A percentile compares a stretch with the other conserved stretches of the same genome.
Conservation (phyloP, 1,140 invertebrate genomes). For the Cataglyphis hispanica region DNA sequence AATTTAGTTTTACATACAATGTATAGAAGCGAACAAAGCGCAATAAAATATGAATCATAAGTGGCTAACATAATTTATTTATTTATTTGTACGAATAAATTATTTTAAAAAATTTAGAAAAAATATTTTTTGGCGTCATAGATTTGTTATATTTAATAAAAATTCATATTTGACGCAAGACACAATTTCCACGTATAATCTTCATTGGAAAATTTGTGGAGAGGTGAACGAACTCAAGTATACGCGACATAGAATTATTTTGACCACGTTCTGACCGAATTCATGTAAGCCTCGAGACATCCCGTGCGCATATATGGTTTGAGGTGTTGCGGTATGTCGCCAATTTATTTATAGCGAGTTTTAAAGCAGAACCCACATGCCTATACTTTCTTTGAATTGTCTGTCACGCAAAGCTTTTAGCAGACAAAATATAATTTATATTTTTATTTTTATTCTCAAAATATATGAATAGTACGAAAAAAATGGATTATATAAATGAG, state of each 20-base stretch:
- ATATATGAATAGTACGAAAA: not conserved
- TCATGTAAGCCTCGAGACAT: constrained; percentile 74
- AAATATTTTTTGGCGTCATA: not conserved
- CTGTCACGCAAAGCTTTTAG: not conserved
- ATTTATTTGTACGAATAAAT: not conserved
- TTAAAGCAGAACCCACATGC: constrained; percentile 55
- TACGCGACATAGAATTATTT: constrained; percentile 81
- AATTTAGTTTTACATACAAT: not conserved
- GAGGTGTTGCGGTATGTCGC: constrained; percentile 22
- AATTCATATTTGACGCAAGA: not conserved
- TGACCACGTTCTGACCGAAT: constrained; percentile 78
- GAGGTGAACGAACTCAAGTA: constrained; percentile 81
- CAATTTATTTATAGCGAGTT: constrained; percentile 80
- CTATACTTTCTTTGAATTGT: constrained; percentile 44
- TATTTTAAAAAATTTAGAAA: not conserved
- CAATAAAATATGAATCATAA: not conserved
- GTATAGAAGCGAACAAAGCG: not conserved
- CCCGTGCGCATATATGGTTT: constrained; percentile 64
- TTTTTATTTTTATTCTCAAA: not conserved
- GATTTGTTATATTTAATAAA: not conserved
- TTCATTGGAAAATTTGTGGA: constrained; percentile 60
- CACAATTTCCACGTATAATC: constrained; percentile 38
- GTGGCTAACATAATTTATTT: not conserved
- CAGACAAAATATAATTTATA: not conserved
- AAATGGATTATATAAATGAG: not conserved